phyloP scores from a whole-genome alignment of 1,140 invertebrate species.

The Drosophila cardini region DNA sequence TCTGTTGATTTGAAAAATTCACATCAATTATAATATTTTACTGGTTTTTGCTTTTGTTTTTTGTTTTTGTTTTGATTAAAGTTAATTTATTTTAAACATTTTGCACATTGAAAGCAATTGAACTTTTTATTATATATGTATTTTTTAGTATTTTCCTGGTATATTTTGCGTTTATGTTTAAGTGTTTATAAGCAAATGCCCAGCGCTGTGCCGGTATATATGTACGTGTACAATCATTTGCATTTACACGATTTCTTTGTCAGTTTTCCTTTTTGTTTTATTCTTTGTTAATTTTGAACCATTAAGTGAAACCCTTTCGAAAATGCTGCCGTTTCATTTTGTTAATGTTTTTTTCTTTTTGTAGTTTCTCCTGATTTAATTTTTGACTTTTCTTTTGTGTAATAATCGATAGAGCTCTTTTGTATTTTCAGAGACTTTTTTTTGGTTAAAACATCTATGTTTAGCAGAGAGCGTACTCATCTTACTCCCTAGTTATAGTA shows the following conservation, averaged over 20 bases:
- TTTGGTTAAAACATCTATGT: neutral
- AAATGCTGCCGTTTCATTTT: slow-evolving; percentile 72
- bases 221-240: slow-evolving; percentile 19
- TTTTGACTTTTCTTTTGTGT: slow-evolving; percentile 13
- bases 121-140: slow-evolving; percentile 14
- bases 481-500: neutral
- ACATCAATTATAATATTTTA: slow-evolving; percentile 11
- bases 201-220: slow-evolving; percentile 31
- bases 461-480: slow-evolving; percentile 1
- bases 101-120: slow-evolving; percentile 39
- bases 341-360: slow-evolving; percentile 17
- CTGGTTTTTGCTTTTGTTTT: slow-evolving; percentile 4
- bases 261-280: slow-evolving; percentile 11
- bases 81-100: slow-evolving; percentile 29
- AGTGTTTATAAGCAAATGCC: slow-evolving; percentile 44
- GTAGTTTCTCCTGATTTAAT: neutral
- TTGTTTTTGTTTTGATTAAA: slow-evolving; percentile 7
- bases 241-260: slow-evolving; percentile 1
- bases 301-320: slow-evolving; percentile 74
- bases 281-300: slow-evolving; percentile 71
- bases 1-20: slow-evolving; percentile 10
- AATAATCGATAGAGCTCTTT: slow-evolving; percentile 23
- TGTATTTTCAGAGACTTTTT: neutral
- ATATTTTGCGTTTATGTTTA: slow-evolving; percentile 21
- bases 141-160: slow-evolving; percentile 4